These are phyloP conservation scores for Australoheros scitulus DNA, from an alignment of 2,113 vertebrate genomes.

Conservation along the genomic window DNA sequence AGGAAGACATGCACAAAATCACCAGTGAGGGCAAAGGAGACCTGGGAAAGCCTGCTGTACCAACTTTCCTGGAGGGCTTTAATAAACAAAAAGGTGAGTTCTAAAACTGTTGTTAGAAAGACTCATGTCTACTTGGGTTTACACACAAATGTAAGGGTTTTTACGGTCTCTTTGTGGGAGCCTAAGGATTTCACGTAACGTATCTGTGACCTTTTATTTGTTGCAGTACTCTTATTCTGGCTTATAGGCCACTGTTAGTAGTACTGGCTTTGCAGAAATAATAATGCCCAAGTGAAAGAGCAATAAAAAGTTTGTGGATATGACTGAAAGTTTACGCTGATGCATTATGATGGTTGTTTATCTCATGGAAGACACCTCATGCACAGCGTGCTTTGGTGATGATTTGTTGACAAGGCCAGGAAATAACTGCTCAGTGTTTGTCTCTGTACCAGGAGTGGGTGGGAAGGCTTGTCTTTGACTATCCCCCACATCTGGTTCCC, in stretches of 20 bases:
- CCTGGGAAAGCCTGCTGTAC: constrained; percentile 39
- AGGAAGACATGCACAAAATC: constrained; percentile 66
- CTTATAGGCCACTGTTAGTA: background rate
- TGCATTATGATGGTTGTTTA: background rate
- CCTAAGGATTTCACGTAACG: background rate
- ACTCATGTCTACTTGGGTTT: background rate
- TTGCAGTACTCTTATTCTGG: constrained; percentile 19
- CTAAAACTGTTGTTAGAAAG: background rate
- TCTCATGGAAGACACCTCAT: background rate
- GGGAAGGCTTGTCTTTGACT: constrained; percentile 12
- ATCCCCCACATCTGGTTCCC: constrained; percentile 61
- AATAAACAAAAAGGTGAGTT: constrained; percentile 88
- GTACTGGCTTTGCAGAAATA: background rate
- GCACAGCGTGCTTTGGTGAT: background rate
- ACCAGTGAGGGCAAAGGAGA: constrained; percentile 67
- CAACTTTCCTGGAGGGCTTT: constrained; percentile 60
- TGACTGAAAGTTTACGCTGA: no score
- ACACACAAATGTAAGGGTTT: background rate
- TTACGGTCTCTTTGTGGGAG: background rate
- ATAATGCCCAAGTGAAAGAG: no score
- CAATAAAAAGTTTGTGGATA: no score
- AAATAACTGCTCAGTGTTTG: constrained; percentile 16
- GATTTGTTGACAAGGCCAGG: constrained; percentile 40
- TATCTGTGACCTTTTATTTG: constrained; percentile 18
- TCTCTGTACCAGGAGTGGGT: constrained; percentile 4